Percentiles rank a stretch among this genome's conserved stretches.
phyloP scores from a whole-genome alignment of 2,113 vertebrate genomes.

The Marmota monax region DNA sequence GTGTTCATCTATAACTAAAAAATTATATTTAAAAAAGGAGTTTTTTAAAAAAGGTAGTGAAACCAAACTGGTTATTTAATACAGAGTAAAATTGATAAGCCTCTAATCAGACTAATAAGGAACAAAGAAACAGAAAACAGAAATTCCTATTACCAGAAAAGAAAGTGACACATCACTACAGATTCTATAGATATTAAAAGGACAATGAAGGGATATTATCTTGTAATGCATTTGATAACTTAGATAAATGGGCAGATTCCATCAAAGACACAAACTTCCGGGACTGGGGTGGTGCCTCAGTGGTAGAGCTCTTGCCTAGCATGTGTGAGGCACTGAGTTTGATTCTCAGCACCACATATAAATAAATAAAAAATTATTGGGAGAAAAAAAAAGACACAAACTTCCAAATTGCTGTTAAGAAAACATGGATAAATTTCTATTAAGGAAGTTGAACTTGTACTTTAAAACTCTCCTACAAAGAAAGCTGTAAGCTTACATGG shows the following conservation, averaged over 20 bases:
- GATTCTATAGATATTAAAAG: not conserved
- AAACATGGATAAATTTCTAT: not conserved
- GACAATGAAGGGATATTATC: not conserved
- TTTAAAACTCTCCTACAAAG: not conserved
- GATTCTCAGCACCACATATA: no score
- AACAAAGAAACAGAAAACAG: not conserved
- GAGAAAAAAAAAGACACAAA: not conserved
- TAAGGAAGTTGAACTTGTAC: not conserved
- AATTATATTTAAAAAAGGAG: no score
- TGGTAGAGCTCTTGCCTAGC: no score
- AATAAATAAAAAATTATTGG: no score
- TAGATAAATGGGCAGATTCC: not conserved
- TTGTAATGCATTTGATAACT: not conserved
- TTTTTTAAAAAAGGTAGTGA: not conserved
- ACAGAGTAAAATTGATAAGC: not conserved
- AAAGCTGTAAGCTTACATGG: not conserved
- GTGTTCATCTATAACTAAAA: no score
- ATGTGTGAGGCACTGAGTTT: no score
- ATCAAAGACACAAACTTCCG: not conserved
- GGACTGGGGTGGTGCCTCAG: no score
- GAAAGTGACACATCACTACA: not conserved
- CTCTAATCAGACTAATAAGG: not conserved
- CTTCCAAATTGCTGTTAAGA: not conserved
- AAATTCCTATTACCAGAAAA: constrained; percentile 5
- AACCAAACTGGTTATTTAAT: not conserved